These are phyloP conservation scores for Amiota communis DNA, from an alignment of 2,888 invertebrate genomes.

Conservation along the genomic window DNA sequence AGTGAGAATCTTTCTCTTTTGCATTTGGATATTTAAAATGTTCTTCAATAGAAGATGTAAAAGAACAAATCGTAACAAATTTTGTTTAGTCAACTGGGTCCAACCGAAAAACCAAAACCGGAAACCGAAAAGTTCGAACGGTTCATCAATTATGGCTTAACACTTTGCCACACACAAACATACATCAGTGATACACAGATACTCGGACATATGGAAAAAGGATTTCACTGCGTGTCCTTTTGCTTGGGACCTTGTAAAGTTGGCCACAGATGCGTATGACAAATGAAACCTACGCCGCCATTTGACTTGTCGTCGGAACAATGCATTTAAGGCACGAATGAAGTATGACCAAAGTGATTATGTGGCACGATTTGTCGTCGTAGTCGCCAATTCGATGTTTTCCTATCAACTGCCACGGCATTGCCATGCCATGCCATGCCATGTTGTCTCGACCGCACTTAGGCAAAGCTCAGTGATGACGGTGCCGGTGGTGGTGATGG, in stretches of 20 bases:
- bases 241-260: slow-evolving; percentile 12
- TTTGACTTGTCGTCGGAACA: slow-evolving; percentile 43
- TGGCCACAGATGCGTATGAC: slow-evolving; percentile 51
- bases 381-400: background rate
- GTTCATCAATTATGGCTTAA: slow-evolving; percentile 57
- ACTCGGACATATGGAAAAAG: no score
- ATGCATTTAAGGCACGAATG: slow-evolving; percentile 18
- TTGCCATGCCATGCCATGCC: background rate
- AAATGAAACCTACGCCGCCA: slow-evolving; percentile 58
- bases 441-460: background rate
- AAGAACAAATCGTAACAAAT: background rate
- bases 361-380: background rate
- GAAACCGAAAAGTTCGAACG: no score
- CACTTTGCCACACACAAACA: background rate
- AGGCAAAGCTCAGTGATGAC: no score
- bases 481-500: background rate
- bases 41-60: no score
- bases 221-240: no score
- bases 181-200: no score
- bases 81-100: no score
- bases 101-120: background rate
- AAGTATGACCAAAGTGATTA: slow-evolving; percentile 17
- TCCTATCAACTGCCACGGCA: background rate
- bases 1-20: background rate
- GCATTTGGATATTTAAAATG: background rate